Conservation (phyloP, 2,888 invertebrate genomes). For the Taenaris catops region DNA sequence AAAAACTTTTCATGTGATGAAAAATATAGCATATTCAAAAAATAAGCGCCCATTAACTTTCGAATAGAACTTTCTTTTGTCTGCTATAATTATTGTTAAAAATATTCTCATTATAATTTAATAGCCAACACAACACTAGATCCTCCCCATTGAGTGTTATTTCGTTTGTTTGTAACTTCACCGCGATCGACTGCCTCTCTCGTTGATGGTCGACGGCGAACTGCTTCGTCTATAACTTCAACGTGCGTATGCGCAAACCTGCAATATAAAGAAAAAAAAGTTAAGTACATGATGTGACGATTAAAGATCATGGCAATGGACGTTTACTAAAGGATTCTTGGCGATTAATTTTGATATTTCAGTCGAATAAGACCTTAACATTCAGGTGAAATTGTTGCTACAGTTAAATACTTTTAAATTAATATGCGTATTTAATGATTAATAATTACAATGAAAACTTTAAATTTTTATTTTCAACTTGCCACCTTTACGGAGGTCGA, state of each 20-base stretch:
- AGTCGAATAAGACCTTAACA: slow-evolving; percentile 8
- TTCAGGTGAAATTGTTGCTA: slow-evolving; percentile 1
- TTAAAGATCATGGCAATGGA: slow-evolving; percentile 27
- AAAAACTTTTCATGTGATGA: too few species aligned
- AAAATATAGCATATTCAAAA: too few species aligned
- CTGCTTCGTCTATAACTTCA: slow-evolving; percentile 18
- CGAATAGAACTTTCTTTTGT: too few species aligned
- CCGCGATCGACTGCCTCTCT: slow-evolving; percentile 18
- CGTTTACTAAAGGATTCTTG: slow-evolving; percentile 18
- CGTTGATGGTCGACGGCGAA: slow-evolving; percentile 23
- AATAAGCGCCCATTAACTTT: too few species aligned
- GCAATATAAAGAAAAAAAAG: slow-evolving; percentile 22
- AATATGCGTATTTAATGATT: background rate
- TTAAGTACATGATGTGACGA: slow-evolving; percentile 12
- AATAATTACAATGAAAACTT: background rate
- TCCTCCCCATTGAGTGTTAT: slow-evolving; percentile 35
- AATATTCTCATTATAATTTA: too few species aligned
- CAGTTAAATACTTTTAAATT: slow-evolving; percentile 1
- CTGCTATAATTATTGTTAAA: too few species aligned
- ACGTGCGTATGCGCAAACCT: slow-evolving; percentile 27
- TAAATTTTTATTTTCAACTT: background rate
- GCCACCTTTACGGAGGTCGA: background rate
- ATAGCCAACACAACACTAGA: slow-evolving; percentile 37
- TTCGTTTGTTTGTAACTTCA: slow-evolving; percentile 11
- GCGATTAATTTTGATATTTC: slow-evolving; percentile 10